Evolutionary conservation across 2,888 invertebrate genomes (phyloP).

Genomic region (Toxonevra muliebris): DNA sequence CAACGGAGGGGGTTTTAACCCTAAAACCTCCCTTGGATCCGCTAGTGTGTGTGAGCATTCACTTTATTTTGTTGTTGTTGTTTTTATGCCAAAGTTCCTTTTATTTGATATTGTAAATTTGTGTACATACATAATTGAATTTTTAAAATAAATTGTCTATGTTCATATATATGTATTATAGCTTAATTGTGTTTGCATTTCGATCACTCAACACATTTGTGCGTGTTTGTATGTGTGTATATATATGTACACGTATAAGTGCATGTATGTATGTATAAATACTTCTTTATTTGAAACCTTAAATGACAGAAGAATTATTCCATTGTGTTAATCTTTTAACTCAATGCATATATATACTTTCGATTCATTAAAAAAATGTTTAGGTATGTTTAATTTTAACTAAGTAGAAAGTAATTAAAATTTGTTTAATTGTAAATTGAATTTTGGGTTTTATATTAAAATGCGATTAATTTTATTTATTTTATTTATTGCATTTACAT

Average conservation of each 20-base stretch:
- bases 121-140: background rate
- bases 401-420: no score
- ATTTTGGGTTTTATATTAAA: no score
- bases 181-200: background rate
- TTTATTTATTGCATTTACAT: no score
- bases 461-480: no score
- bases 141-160: background rate
- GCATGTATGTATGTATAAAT: slow-evolving; percentile 31
- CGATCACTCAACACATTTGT: no score
- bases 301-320: slow-evolving; percentile 25
- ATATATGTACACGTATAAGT: background rate
- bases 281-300: slow-evolving; percentile 40
- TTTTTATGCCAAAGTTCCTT: no score
- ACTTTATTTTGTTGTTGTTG: background rate
- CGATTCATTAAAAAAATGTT: no score
- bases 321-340: background rate
- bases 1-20: no score
- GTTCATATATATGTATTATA: background rate
- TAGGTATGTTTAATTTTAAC: no score
- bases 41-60: background rate
- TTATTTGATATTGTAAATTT: background rate
- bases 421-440: no score
- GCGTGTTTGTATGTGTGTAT: background rate
- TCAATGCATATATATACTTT: no score
- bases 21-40: background rate